Percentiles rank a stretch among this genome's conserved stretches.
phyloP scores from a whole-genome alignment of 2,797 vertebrate genomes.

The Muscicapa comitata region DNA sequence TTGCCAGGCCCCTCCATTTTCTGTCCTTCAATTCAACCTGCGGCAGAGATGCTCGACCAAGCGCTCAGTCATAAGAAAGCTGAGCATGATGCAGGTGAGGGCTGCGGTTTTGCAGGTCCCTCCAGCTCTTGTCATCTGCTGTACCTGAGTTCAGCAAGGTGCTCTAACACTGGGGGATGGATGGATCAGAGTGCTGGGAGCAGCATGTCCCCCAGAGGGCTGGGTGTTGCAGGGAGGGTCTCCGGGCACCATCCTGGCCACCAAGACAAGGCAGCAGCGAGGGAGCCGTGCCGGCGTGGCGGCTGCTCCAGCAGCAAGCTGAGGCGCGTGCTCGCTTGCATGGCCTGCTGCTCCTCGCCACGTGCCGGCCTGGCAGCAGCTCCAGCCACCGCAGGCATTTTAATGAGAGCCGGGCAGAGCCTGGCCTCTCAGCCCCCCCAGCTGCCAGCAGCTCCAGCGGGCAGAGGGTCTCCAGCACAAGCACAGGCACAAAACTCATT shows the following conservation, averaged over 20 bases:
- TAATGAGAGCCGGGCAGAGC: not conserved
- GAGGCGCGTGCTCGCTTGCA: not conserved
- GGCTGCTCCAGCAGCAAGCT: not conserved
- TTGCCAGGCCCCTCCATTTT: not conserved
- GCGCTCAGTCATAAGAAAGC: not conserved
- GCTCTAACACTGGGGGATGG: not conserved
- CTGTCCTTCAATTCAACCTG: not conserved
- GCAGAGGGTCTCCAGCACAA: not conserved
- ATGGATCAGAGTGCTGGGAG: not conserved
- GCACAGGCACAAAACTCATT: not conserved
- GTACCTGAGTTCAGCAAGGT: not conserved
- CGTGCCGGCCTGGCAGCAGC: conserved; percentile 30
- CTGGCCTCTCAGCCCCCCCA: not conserved
- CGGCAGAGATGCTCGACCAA: accelerated
- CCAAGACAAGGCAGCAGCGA: not conserved
- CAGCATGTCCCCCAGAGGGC: not conserved
- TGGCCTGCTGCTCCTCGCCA: conserved; percentile 9
- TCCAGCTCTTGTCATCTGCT: not conserved
- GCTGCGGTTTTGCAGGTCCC: not conserved
- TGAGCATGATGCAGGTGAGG: not conserved
- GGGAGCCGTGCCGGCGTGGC: not conserved
- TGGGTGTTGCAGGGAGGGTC: not conserved
- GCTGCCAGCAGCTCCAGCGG: not conserved
- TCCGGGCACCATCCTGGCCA: not conserved
- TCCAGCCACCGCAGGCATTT: not conserved